phyloP scores from a whole-genome alignment of 2,888 invertebrate genomes.

The Phorcus lineatus region DNA sequence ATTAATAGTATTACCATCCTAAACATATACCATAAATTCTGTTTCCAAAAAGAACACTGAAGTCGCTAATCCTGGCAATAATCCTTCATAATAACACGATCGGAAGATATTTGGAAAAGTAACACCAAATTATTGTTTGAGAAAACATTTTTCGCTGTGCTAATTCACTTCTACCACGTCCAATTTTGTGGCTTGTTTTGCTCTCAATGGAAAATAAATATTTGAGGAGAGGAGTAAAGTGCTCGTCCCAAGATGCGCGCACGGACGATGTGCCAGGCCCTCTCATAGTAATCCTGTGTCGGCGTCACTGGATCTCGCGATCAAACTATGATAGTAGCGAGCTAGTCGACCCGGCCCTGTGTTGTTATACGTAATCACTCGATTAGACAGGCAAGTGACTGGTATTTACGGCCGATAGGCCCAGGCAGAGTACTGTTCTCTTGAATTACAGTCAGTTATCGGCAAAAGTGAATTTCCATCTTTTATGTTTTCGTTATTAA shows the following conservation, averaged over 20 bases:
- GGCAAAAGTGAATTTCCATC: not conserved
- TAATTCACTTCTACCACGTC: constrained; percentile 1
- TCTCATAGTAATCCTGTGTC: not conserved
- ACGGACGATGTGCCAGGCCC: not conserved
- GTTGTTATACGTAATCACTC: not conserved
- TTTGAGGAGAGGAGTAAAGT: constrained; percentile 2
- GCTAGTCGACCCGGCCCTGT: not conserved
- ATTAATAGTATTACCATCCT: too few species aligned
- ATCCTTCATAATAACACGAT: not conserved
- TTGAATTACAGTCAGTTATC: not conserved
- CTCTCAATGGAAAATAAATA: constrained; percentile 16
- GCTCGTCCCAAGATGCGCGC: not conserved
- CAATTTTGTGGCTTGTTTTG: constrained; percentile 1
- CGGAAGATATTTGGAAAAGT: not conserved
- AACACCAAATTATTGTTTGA: not conserved
- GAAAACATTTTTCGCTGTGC: constrained; percentile 2
- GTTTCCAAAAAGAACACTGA: not conserved
- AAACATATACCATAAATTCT: too few species aligned
- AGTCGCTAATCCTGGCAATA: constrained; percentile 9
- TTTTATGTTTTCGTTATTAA: constrained; percentile 3
- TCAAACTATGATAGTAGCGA: not conserved
- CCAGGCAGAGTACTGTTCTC: not conserved
- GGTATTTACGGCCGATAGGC: not conserved
- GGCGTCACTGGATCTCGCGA: not conserved
- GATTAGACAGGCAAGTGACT: not conserved